A percentile compares a stretch with the other conserved stretches of the same genome.
phyloP scores from a whole-genome alignment of 2,888 invertebrate genomes.

The Pimpla rufipes region DNA sequence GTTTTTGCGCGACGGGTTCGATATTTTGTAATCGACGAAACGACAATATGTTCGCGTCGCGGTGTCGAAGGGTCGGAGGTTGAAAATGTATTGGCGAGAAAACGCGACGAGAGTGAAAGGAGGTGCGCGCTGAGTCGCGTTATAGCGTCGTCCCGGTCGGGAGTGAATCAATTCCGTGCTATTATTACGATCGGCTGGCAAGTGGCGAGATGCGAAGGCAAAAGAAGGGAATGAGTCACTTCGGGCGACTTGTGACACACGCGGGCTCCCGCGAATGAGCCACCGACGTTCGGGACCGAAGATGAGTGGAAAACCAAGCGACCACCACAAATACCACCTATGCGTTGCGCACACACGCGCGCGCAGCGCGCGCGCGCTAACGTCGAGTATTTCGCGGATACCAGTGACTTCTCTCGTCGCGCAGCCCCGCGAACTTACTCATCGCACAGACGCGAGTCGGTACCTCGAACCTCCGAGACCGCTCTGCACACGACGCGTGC shows the following conservation, averaged over 20 bases:
- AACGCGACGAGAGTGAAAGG: slow-evolving; percentile 48
- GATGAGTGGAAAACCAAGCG: slow-evolving; percentile 20
- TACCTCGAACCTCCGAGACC: background rate
- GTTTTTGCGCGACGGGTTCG: background rate
- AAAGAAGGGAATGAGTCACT: slow-evolving; percentile 80
- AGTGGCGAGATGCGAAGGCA: slow-evolving; percentile 76
- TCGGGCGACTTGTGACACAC: slow-evolving; percentile 72
- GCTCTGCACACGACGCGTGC: background rate
- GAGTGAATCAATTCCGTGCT: slow-evolving; percentile 80
- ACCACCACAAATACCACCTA: background rate
- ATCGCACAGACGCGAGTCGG: slow-evolving; percentile 29
- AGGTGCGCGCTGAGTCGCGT: slow-evolving; percentile 35
- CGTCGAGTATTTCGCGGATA: slow-evolving; percentile 50
- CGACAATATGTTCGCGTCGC: background rate
- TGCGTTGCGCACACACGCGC: background rate
- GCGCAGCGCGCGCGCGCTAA: background rate
- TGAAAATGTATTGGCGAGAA: background rate
- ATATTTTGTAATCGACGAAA: background rate
- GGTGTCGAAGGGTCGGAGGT: background rate
- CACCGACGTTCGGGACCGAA: slow-evolving; percentile 18
- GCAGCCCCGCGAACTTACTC: slow-evolving; percentile 51
- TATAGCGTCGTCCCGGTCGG: slow-evolving; percentile 35
- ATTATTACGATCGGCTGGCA: slow-evolving; percentile 77
- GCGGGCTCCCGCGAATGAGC: slow-evolving; percentile 10
- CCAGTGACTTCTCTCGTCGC: slow-evolving; percentile 44